These are phyloP conservation scores for Labeo calbasu DNA, from an alignment of 2,797 vertebrate species.

Conservation along the genomic window DNA sequence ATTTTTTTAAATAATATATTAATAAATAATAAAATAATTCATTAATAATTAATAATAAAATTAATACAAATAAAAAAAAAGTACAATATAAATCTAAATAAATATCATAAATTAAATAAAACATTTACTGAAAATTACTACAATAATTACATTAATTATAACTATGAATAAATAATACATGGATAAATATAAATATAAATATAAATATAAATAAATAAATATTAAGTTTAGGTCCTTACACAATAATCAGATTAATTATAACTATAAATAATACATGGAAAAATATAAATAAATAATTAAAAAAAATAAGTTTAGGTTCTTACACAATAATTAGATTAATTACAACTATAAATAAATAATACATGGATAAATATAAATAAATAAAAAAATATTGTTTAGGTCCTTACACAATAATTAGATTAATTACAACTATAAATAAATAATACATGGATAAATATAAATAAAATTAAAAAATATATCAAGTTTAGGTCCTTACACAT, in stretches of 20 bases:
- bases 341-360: neutral
- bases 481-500: constrained; percentile 82
- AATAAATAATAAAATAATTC: too few relatives aligned
- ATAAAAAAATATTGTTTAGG: neutral
- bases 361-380: neutral
- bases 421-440: neutral
- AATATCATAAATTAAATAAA: neutral
- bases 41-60: neutral
- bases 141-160: too few relatives aligned
- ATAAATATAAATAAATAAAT: neutral
- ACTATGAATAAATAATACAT: too few relatives aligned
- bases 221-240: too few relatives aligned
- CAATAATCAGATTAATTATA: neutral
- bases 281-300: neutral
- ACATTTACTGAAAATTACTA: too few relatives aligned
- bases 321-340: constrained; percentile 76
- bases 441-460: neutral
- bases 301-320: constrained; percentile 62
- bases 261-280: neutral
- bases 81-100: neutral
- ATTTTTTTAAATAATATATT: too few relatives aligned
- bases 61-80: too few relatives aligned
- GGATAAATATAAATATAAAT: too few relatives aligned
- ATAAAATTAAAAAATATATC: neutral
- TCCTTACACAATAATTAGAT: constrained; percentile 81